These are phyloP conservation scores for Eubasilissa regina DNA, from an alignment of 1,140 invertebrate genomes.

Conservation along the genomic window DNA sequence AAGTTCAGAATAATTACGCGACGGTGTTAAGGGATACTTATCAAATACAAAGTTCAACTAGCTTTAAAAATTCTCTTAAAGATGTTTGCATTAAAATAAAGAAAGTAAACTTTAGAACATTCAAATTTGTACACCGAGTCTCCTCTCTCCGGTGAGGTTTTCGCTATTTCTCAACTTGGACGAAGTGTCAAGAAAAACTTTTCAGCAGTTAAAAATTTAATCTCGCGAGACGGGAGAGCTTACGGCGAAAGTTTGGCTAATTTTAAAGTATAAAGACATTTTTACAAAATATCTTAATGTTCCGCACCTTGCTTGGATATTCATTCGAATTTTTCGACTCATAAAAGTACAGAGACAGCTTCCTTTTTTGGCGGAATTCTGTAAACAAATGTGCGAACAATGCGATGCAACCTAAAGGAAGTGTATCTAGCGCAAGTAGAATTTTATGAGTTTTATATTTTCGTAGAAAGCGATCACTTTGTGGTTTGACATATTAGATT, in stretches of 20 bases:
- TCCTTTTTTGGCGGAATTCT: neutral
- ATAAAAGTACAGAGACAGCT: slow-evolving; percentile 40
- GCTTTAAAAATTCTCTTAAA: slow-evolving; percentile 16
- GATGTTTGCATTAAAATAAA: slow-evolving; percentile 37
- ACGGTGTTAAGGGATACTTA: too few relatives aligned
- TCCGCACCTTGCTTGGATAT: slow-evolving; percentile 51
- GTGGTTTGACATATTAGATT: too few relatives aligned
- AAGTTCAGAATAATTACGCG: too few relatives aligned
- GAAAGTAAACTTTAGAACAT: slow-evolving; percentile 19
- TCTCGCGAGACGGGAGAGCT: slow-evolving; percentile 56
- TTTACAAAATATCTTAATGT: slow-evolving; percentile 60
- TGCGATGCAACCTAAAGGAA: neutral
- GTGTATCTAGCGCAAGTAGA: neutral
- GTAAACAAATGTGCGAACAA: neutral
- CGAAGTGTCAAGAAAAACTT: slow-evolving; percentile 47
- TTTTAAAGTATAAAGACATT: slow-evolving; percentile 60
- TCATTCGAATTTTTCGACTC: slow-evolving; percentile 49
- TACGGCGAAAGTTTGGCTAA: slow-evolving; percentile 55
- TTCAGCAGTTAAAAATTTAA: slow-evolving; percentile 60
- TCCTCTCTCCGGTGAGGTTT: neutral
- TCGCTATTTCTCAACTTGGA: neutral
- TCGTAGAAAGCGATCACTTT: too few relatives aligned
- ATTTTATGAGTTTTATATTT: too few relatives aligned
- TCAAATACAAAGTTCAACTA: neutral
- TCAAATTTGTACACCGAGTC: slow-evolving; percentile 28